These are phyloP conservation scores for Rhagoletis pomonella DNA, from an alignment of 1,140 invertebrate genomes.

Conservation along the genomic window DNA sequence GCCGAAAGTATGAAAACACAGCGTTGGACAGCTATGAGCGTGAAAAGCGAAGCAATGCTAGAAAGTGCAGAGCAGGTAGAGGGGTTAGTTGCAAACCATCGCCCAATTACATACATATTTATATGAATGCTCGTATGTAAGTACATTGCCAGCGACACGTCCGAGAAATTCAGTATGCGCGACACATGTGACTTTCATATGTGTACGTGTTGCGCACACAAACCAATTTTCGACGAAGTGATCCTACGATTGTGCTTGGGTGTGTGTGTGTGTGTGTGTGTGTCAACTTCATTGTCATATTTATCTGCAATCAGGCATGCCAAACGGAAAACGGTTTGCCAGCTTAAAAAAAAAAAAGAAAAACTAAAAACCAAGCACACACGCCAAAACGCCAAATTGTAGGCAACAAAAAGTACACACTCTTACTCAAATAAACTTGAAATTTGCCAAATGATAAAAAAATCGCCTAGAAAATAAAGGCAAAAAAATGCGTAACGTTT, in stretches of 20 bases:
- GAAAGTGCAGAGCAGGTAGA: too few relatives aligned
- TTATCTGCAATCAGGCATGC: conserved; percentile 54
- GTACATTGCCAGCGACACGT: background rate
- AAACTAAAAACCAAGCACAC: background rate
- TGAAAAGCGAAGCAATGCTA: too few relatives aligned
- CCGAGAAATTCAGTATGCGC: conserved; percentile 39
- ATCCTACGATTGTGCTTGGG: too few relatives aligned
- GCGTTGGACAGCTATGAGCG: background rate
- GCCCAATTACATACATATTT: too few relatives aligned
- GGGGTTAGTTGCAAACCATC: too few relatives aligned
- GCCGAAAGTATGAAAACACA: conserved; percentile 38
- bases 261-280: background rate
- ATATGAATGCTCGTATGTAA: too few relatives aligned
- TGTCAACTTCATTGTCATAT: conserved; percentile 43
- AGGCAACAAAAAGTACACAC: conserved; percentile 27
- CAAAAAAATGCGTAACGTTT: conserved; percentile 5
- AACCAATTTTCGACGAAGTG: background rate
- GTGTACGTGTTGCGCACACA: conserved; percentile 34
- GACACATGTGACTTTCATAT: conserved; percentile 41
- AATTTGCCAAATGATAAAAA: background rate
- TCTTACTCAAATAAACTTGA: conserved; percentile 35
- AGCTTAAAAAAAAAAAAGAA: background rate
- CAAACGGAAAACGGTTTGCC: conserved; percentile 31
- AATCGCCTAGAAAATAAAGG: background rate
- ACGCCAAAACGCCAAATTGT: conserved; percentile 7